Evolutionary conservation across 2,888 invertebrate genomes (phyloP).

Genomic region (Amphipoea oculea): DNA sequence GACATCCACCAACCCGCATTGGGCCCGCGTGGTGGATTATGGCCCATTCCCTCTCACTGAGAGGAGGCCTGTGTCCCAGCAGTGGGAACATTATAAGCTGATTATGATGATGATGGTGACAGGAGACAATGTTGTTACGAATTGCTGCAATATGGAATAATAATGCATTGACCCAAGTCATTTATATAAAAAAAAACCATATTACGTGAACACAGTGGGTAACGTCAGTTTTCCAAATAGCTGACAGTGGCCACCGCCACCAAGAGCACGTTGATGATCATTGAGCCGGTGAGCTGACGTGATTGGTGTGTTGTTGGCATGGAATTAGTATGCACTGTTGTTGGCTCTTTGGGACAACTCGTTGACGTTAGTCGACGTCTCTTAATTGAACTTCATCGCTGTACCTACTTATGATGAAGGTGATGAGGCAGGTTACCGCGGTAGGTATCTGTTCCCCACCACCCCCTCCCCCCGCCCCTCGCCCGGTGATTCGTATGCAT

Average conservation of each 20-base stretch:
- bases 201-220: neutral
- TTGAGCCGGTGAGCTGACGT: neutral
- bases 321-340: neutral
- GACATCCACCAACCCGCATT: too few species aligned
- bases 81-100: too few species aligned
- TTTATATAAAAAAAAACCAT: neutral
- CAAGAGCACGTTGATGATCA: neutral
- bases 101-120: neutral
- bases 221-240: neutral
- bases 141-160: neutral
- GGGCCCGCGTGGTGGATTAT: too few species aligned
- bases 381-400: neutral
- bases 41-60: too few species aligned
- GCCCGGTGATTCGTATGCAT: conserved; percentile 80
- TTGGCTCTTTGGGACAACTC: neutral
- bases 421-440: neutral
- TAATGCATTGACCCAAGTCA: neutral
- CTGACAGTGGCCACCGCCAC: neutral
- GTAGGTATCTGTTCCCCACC: neutral
- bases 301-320: neutral
- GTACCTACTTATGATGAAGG: neutral
- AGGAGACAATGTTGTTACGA: neutral
- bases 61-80: too few species aligned
- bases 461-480: neutral
- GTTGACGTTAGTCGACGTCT: neutral